Evolutionary conservation across 2,888 invertebrate genomes (phyloP).

Genomic region (Drosophila demipolita): DNA sequence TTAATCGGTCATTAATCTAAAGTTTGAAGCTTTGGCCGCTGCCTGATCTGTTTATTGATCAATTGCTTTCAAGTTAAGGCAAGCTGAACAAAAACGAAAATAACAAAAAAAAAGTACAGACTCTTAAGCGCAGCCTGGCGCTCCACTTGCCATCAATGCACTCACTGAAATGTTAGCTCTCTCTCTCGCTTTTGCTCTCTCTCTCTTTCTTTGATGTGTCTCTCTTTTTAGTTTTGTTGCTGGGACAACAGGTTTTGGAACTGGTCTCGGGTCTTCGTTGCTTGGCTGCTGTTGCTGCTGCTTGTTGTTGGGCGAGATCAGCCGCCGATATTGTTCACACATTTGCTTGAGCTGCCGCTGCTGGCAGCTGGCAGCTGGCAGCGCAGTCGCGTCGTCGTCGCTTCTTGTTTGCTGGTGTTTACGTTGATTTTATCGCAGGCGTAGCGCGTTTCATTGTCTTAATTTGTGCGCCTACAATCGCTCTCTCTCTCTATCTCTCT

Average conservation of each 20-base stretch:
- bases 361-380: conserved; percentile 25
- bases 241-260: conserved; percentile 72
- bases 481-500: conserved; percentile 6
- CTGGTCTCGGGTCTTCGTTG: conserved; percentile 65
- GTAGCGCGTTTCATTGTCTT: conserved; percentile 81
- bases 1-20: background rate
- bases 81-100: background rate
- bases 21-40: conserved; percentile 30
- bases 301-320: conserved; percentile 71
- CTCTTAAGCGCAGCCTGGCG: conserved; percentile 67
- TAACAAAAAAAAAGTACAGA: conserved; percentile 62
- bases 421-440: conserved; percentile 75
- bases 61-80: conserved; percentile 38
- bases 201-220: conserved; percentile 3
- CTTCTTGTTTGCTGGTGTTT: conserved; percentile 69
- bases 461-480: conserved; percentile 66
- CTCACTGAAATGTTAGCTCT: conserved; percentile 24
- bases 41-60: conserved; percentile 55
- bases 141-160: conserved; percentile 62
- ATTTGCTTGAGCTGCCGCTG: conserved; percentile 66
- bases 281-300: conserved; percentile 3
- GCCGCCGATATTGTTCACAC: conserved; percentile 81
- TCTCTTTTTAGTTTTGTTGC: conserved; percentile 21
- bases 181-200: background rate
- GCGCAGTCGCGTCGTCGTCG: conserved; percentile 46